Conservation (phyloP, 2,797 vertebrate species). For the Botia kubotai region DNA sequence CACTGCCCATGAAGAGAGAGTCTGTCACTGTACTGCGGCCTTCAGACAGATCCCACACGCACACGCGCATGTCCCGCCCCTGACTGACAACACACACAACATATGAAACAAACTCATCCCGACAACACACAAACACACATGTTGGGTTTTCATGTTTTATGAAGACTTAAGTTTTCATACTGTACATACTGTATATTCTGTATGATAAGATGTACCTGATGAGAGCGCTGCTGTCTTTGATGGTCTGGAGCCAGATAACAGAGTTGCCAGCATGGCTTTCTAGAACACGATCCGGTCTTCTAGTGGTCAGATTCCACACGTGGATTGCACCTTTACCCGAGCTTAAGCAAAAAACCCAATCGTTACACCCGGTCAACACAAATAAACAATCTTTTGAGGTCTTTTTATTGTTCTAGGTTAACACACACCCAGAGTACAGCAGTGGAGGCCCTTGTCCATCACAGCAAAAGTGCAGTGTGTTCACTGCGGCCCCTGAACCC, state of each 20-base stretch:
- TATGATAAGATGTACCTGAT: slow-evolving; percentile 83
- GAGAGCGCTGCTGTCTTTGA: slow-evolving; percentile 73
- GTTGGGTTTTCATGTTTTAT: too few species aligned
- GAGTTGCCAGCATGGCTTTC: slow-evolving; percentile 87
- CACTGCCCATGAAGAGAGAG: slow-evolving; percentile 80
- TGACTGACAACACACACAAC: slow-evolving; percentile 78
- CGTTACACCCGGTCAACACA: too few species aligned
- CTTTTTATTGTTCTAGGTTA: background rate
- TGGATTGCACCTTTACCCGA: slow-evolving; percentile 87
- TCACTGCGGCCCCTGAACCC: slow-evolving; percentile 83
- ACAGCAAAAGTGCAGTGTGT: slow-evolving; percentile 86
- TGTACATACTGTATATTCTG: too few species aligned
- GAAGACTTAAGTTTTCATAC: too few species aligned
- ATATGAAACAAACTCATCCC: background rate
- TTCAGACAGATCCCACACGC: slow-evolving; percentile 88
- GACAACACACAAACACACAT: background rate
- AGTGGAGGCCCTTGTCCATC: slow-evolving; percentile 69
- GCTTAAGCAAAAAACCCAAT: slow-evolving; percentile 69
- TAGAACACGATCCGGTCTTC: slow-evolving; percentile 76
- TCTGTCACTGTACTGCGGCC: slow-evolving; percentile 79
- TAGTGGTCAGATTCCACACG: slow-evolving; percentile 89
- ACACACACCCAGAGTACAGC: slow-evolving; percentile 91
- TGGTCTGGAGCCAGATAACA: slow-evolving; percentile 82
- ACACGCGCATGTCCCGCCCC: slow-evolving; percentile 89
- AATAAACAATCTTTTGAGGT: too few species aligned